Evolutionary conservation across 1,140 invertebrate species (phyloP).

Genomic region (Vollenhovia emeryi): DNA sequence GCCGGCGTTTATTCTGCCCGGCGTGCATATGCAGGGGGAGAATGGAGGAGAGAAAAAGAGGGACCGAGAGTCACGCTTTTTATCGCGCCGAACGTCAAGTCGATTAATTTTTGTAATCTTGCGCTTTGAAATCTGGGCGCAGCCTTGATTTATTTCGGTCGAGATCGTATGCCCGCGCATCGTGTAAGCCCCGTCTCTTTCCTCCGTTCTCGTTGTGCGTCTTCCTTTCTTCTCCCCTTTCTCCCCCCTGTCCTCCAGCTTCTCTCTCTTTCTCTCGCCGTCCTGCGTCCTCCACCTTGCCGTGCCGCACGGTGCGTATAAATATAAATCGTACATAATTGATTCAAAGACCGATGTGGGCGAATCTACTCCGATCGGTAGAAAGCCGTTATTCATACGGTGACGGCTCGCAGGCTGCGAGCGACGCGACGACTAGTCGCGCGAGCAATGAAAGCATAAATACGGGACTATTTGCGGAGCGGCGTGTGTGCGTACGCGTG

Average conservation of each 20-base stretch:
- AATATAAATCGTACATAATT: constrained; percentile 82
- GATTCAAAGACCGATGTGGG: constrained; percentile 79
- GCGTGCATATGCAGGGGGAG: not conserved
- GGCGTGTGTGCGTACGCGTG: constrained; percentile 34
- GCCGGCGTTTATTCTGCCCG: constrained; percentile 23
- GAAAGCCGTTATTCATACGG: constrained; percentile 71
- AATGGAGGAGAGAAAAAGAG: not conserved
- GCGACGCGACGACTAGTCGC: constrained; percentile 58
- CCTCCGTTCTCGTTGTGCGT: not conserved
- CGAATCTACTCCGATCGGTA: constrained; percentile 76
- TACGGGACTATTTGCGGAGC: constrained; percentile 42
- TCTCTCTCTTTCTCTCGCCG: constrained; percentile 9
- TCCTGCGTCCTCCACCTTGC: constrained; percentile 45
- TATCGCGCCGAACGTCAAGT: constrained; percentile 71
- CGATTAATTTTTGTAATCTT: constrained; percentile 77
- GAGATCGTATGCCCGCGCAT: constrained; percentile 71
- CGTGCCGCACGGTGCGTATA: constrained; percentile 62
- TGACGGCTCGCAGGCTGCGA: constrained; percentile 25
- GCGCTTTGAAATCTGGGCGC: constrained; percentile 75
- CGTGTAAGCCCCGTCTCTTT: constrained; percentile 39
- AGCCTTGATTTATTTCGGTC: constrained; percentile 76
- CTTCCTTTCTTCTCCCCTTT: not conserved
- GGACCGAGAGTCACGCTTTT: constrained; percentile 60
- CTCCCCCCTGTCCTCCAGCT: not conserved
- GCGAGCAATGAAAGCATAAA: constrained; percentile 66